Evolutionary conservation across 2,113 vertebrate genomes (phyloP).

Genomic region (Machaerirhynchus nigripectus): DNA sequence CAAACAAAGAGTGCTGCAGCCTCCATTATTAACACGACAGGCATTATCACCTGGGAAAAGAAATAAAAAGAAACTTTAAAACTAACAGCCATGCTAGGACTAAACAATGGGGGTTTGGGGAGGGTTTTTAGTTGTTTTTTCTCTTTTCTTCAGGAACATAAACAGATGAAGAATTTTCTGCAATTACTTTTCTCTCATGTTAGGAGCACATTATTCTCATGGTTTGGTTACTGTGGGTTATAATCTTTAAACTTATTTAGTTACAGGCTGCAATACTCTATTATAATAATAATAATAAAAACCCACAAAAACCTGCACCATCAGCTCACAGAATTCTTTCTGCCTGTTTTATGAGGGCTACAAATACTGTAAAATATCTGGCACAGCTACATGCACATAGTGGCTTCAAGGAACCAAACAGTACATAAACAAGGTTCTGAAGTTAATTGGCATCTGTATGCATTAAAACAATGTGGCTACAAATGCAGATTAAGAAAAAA

Average conservation of each 20-base stretch:
- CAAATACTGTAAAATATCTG: background rate
- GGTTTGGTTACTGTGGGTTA: background rate
- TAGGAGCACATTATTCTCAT: background rate
- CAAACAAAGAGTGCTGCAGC: constrained; percentile 91
- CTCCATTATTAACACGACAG: constrained; percentile 94
- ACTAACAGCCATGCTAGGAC: background rate
- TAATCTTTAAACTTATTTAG: background rate
- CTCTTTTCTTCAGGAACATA: background rate
- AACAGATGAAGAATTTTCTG: background rate
- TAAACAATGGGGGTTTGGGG: background rate
- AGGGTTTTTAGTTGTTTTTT: background rate
- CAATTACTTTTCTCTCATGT: background rate
- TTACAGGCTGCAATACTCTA: background rate
- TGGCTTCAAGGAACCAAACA: background rate
- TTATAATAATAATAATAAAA: background rate
- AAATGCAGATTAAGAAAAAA: background rate
- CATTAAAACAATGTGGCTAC: background rate
- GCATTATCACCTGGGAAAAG: constrained; percentile 87
- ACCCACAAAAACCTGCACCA: background rate
- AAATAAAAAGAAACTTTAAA: background rate
- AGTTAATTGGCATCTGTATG: background rate
- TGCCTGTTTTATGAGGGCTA: background rate
- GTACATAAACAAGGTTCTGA: background rate
- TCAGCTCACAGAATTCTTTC: background rate
- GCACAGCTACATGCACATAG: background rate